phyloP scores from a whole-genome alignment of 2,888 invertebrate species.

The Boloria euphrosyne region DNA sequence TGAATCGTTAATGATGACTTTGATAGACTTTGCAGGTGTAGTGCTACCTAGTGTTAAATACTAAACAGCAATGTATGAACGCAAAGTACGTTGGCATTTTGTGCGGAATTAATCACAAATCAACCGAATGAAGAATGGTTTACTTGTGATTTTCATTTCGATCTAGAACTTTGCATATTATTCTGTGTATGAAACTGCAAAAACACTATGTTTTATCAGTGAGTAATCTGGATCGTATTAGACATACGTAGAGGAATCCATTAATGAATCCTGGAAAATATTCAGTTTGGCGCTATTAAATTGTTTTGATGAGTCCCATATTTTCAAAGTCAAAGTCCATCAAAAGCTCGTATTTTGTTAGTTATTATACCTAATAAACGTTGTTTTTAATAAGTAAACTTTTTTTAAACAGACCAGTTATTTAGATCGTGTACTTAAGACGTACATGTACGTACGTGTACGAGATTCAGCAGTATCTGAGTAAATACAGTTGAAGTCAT shows the following conservation, averaged over 20 bases:
- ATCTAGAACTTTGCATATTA: too few species aligned
- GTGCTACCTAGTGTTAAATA: background rate
- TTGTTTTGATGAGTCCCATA: too few species aligned
- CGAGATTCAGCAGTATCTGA: constrained; percentile 28
- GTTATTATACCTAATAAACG: too few species aligned
- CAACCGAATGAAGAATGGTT: background rate
- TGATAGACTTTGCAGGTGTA: background rate
- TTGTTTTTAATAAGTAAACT: background rate
- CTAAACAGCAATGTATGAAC: background rate
- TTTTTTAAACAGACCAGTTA: constrained; percentile 29
- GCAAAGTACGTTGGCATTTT: background rate
- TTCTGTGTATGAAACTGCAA: too few species aligned
- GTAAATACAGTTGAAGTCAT: constrained; percentile 21
- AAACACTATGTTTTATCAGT: too few species aligned
- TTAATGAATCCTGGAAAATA: too few species aligned
- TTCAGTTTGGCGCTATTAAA: too few species aligned
- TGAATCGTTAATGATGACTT: background rate
- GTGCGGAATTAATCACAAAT: background rate
- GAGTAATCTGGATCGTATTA: too few species aligned
- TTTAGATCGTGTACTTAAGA: constrained; percentile 21
- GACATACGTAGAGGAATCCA: too few species aligned
- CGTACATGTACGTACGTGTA: background rate
- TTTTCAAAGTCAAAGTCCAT: too few species aligned
- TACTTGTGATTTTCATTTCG: too few species aligned
- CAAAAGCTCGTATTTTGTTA: too few species aligned